Evolutionary conservation across 1,140 invertebrate genomes (phyloP), one percentile per base, ranked within the genome.

Genomic region (Temnothorax nylanderi): DNA sequence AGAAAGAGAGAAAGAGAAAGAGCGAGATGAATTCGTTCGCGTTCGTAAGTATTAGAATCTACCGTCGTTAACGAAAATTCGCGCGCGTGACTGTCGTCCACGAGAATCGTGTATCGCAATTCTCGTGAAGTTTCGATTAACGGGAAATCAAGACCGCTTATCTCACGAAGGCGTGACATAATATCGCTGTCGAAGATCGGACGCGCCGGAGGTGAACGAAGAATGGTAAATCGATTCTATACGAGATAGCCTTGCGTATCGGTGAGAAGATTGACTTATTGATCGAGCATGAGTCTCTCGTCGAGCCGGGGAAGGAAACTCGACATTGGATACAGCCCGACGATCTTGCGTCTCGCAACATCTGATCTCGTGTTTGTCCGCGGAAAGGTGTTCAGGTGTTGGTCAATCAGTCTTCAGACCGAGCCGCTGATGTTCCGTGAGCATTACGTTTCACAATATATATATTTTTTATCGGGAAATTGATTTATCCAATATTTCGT

Each of bases 191-290:
- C 54, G 69, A 47, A 37, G 69, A 75, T 84, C 80, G 54, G 54
- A 84, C 56, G 41, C 69, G 80, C 80, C 26, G 41, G 69, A 75
- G 69, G 26, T 84, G 80, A 84, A 75, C 41, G 80, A 74, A 84
- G 88, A 89, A 84, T 86, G 41, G 56, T 58, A 69, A 81, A 74
- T 90, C 88, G 89, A 90, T 82, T 84, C 85, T 85, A 54, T 72
- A 41, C 34, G n/a, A 84, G 88, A 89, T 72, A 84, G 65, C 69
- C 58, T 77, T 82, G 85, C 65, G 65, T 84, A 89, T 87, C 88
- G 88, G 37, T 34, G 76, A 89, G 85, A 87, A 90, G 86, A 90
- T 90, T 90, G 88, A 89, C 85, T 90, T 90, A 90, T 90, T 88
- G 88, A 84, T 62, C 88, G 37, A 65, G 41, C 41, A 47, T 26